Evolutionary conservation across 2,888 invertebrate genomes (phyloP), one percentile per base, ranked within the genome.

Genomic region (Drosophila melanosoma): DNA sequence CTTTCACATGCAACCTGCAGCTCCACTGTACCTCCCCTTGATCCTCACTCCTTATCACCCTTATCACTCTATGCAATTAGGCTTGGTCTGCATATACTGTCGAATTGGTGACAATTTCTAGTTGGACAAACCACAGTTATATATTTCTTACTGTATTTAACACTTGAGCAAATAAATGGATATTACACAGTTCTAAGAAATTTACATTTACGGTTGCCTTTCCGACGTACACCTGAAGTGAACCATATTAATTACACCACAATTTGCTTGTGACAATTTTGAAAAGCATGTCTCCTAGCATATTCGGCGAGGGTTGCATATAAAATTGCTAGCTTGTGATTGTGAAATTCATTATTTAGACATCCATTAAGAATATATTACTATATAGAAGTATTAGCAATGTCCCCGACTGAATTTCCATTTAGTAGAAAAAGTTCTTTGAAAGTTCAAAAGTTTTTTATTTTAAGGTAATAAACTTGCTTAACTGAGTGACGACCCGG

Each of bases 1-100:
- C 67, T 72, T 66, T 67, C 56, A 61, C 78, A 87, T 81, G 74
- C 79, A 6, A 11, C 35, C 17, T 4, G 15, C 58, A 26, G 12
- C 12, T 5, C 17, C 12, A 20, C 23, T 23, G 15, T 6, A 7
- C 12, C 33, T 1, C 42, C 56, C 56, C 53, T 26, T 2, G 3
- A n/a, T 3, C 10, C 1, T 51, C 52, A 36, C n/a, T 6, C 23
- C 6, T 32, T 1, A 29, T 29, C 8, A 4, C 32, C 23, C 6
- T 32, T 1, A 29, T 29, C 8, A 4, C 32, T n/a, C 20, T 11
- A 29, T 59, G 63, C 75, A 76, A 54, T 51, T 52, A 40, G 58
- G 51, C 80, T 26, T 26, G 26, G 26, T 26, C 26, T 26, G 26
- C 57, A 67, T 38, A 60, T 60, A 23, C 68, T 62, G 56, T 49